Evolutionary conservation across 2,888 invertebrate species (phyloP), one percentile per base, ranked within the genome.

Genomic region (Drosophila setosimentum): DNA sequence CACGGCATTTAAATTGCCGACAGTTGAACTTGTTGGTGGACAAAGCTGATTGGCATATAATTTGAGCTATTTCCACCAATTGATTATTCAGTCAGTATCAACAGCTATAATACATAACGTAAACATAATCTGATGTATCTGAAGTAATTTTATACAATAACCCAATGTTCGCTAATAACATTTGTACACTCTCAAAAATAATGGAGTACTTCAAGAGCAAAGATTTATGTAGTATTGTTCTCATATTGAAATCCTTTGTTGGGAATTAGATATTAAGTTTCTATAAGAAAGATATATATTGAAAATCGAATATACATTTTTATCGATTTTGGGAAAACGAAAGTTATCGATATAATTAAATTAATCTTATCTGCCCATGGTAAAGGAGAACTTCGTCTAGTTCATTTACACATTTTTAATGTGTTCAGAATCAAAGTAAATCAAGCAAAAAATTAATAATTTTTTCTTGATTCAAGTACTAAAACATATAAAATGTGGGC

Each of bases 41-140:
- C 40, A 45, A 40, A 63, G 64, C 79, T 77, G 82, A 86, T 83
- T 86, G 71, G 79, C 60, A 81, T 86, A 86, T 81, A 86, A 86
- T 83, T 86, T 78, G 62, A 68, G 57, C 73, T 68, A 78, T 24
- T 24, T 45, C 73, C 81, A 72, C 64, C 81, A 76, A 68, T 58
- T 73, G 79, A 76, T 78, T 71, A 74, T 51, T 16, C 6, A 48
- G 16, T 37, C 18, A 16, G 24, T 11, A n/a, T 51, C 61, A 70
- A 74, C 62, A 61, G 48, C 50, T 59, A 68, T 72, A 68, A 61
- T 67, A 49, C 18, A 29, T 29, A 50, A 29, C 8, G 24, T n/a
- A 7, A 8, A 3, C 29, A 50, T 50, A 33, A 32, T 27, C 21
- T 45, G 27, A 18, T 13, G n/a, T 61, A 61, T 53, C 50, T 61